Conservation (phyloP, 1,140 invertebrate species). For the Planococcus citri region DNA sequence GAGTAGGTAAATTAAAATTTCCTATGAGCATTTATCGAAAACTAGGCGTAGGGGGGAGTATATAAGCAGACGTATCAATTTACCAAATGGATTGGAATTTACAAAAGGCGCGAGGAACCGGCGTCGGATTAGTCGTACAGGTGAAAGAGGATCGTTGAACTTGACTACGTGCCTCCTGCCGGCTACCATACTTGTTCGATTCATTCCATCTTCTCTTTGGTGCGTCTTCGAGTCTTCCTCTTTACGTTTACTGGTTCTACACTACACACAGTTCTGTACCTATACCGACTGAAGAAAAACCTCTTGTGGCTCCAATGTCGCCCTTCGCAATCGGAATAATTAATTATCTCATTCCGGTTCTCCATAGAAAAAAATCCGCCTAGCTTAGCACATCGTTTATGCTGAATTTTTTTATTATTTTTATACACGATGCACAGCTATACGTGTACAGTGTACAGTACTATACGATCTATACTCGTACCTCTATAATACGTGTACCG, state of each 20-base stretch:
- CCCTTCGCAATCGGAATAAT: constrained; percentile 12
- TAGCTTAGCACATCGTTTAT: not conserved
- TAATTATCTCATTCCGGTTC: constrained; percentile 18
- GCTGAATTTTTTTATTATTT: not conserved
- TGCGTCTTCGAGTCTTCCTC: constrained; percentile 8
- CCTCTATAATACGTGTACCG: too few species aligned
- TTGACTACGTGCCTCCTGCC: constrained; percentile 15
- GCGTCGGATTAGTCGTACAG: constrained; percentile 6
- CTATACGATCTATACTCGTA: too few species aligned
- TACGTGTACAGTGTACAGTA: too few species aligned
- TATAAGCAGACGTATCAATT: not conserved
- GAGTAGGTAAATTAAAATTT: not conserved
- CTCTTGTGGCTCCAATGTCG: not conserved
- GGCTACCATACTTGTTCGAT: not conserved
- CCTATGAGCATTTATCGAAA: not conserved
- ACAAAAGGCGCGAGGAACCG: not conserved
- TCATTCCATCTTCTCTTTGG: constrained; percentile 1
- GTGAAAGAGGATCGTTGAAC: constrained; percentile 20
- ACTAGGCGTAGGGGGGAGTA: not conserved
- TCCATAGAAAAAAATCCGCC: constrained; percentile 10
- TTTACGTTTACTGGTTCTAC: not conserved
- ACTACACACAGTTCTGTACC: not conserved
- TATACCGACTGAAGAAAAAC: not conserved
- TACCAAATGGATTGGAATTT: not conserved
- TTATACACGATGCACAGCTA: too few species aligned